Evolutionary conservation across 2,113 vertebrate species (phyloP).

Genomic region (Eulemur macaco): DNA sequence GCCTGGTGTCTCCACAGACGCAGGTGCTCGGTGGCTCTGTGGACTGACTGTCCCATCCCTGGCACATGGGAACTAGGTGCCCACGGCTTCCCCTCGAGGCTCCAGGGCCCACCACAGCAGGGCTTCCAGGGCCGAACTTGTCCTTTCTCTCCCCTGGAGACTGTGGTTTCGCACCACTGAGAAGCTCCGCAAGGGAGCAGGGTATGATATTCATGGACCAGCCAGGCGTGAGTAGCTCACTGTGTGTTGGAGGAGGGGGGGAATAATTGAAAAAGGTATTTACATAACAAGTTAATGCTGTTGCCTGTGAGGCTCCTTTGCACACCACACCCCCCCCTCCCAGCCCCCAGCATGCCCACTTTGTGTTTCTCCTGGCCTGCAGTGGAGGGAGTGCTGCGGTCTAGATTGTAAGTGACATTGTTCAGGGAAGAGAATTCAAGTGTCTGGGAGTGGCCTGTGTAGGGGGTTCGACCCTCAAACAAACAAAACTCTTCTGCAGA

Average conservation of each 20-base stretch:
- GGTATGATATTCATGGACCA: conserved; percentile 72
- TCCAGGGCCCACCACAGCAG: neutral
- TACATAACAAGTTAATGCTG: conserved; percentile 72
- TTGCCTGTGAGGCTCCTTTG: neutral
- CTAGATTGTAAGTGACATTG: neutral
- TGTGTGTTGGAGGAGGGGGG: conserved; percentile 45
- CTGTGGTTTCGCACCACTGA: neutral
- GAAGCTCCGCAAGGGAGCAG: neutral
- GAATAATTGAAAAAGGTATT: conserved; percentile 71
- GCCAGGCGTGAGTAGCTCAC: conserved; percentile 62
- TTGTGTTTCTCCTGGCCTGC: neutral
- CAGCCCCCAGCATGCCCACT: neutral
- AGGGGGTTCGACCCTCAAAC: neutral
- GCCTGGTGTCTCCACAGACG: neutral
- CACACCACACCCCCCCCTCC: too few relatives aligned
- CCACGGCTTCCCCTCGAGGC: too few relatives aligned
- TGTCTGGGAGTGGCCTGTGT: neutral
- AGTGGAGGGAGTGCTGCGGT: neutral
- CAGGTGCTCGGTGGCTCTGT: neutral
- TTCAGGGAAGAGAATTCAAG: neutral
- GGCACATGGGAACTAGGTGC: accelerated
- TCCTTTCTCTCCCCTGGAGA: neutral
- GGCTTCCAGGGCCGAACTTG: neutral
- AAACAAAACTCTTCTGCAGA: neutral
- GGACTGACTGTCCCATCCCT: neutral